Conservation (phyloP, 2,797 vertebrate genomes). For the Philypnodon macrostomus region DNA sequence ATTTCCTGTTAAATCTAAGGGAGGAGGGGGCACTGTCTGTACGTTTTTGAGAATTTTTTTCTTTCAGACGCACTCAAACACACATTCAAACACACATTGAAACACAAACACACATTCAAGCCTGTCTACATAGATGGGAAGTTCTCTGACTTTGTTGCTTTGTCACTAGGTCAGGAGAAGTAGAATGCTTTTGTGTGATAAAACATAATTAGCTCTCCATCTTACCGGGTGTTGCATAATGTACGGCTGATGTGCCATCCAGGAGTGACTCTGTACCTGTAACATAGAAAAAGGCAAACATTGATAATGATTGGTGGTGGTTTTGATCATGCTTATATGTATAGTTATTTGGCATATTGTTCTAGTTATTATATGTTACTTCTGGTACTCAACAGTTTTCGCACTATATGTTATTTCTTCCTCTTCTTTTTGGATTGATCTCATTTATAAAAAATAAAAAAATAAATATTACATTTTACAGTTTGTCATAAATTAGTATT, state of each 20-base stretch:
- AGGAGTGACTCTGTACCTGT: constrained; percentile 97
- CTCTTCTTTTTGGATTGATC: no score
- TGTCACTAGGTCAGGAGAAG: constrained; percentile 57
- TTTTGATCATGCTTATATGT: no score
- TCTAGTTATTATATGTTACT: no score
- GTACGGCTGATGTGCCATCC: constrained; percentile 97
- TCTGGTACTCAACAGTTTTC: no score
- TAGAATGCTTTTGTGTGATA: constrained; percentile 26
- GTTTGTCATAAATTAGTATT: no score
- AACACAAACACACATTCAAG: constrained; percentile 33
- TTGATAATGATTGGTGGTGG: no score
- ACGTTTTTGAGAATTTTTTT: constrained; percentile 49
- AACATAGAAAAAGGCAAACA: constrained; percentile 14
- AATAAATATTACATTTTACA: no score
- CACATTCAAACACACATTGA: constrained; percentile 30
- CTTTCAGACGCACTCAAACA: constrained; percentile 30
- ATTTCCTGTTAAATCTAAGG: constrained; percentile 76
- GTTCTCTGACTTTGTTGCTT: constrained; percentile 31
- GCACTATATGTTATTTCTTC: no score
- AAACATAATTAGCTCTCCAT: constrained; percentile 22
- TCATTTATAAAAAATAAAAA: no score
- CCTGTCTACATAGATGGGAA: constrained; percentile 34
- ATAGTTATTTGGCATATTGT: no score
- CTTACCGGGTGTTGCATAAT: constrained; percentile 99
- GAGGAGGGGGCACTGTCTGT: constrained; percentile 26